Percentiles rank a stretch among this genome's conserved stretches.
phyloP scores from a whole-genome alignment of 1,140 invertebrate species.

The Aphelenchoides fujianensis region DNA sequence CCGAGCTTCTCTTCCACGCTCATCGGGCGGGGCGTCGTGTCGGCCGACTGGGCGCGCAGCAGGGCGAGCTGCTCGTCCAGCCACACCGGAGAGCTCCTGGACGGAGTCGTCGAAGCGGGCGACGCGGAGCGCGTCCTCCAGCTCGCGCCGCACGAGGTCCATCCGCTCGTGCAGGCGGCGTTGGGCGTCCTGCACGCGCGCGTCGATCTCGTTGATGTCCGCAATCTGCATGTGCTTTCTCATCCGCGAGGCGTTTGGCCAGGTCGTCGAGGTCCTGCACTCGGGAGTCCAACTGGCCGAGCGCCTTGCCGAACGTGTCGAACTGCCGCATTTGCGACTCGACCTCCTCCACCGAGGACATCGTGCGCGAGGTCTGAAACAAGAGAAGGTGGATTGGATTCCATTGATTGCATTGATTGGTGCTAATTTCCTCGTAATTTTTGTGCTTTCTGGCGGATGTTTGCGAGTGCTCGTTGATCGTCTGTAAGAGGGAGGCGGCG shows the following conservation, averaged over 20 bases:
- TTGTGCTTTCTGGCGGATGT: no score
- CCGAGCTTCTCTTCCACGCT: constrained; percentile 90
- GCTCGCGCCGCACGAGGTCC: constrained; percentile 67
- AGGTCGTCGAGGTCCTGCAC: constrained; percentile 45
- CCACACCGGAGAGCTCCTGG: constrained; percentile 73
- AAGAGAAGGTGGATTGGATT: no score
- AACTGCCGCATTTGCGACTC: constrained; percentile 65
- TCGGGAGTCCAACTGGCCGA: constrained; percentile 70
- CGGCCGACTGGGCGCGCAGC: constrained; percentile 73
- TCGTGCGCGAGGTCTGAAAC: neutral
- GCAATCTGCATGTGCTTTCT: constrained; percentile 64
- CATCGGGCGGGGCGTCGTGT: constrained; percentile 48
- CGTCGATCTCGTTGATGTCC: constrained; percentile 62
- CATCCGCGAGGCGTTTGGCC: constrained; percentile 58
- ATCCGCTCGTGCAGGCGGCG: constrained; percentile 72
- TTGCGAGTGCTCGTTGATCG: no score
- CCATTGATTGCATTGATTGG: no score
- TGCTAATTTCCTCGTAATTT: no score
- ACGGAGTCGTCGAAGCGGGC: constrained; percentile 82
- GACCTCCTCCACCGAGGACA: constrained; percentile 63
- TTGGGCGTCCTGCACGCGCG: constrained; percentile 47
- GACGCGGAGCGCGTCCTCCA: constrained; percentile 78
- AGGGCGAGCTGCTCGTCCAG: constrained; percentile 88
- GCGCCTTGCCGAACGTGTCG: constrained; percentile 70
- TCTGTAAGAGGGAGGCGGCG: no score